A percentile compares a stretch with the other conserved stretches of the same genome.
Conservation (phyloP, 37 sponge, comb jelly and placozoan species). For the Agelas oroides region DNA sequence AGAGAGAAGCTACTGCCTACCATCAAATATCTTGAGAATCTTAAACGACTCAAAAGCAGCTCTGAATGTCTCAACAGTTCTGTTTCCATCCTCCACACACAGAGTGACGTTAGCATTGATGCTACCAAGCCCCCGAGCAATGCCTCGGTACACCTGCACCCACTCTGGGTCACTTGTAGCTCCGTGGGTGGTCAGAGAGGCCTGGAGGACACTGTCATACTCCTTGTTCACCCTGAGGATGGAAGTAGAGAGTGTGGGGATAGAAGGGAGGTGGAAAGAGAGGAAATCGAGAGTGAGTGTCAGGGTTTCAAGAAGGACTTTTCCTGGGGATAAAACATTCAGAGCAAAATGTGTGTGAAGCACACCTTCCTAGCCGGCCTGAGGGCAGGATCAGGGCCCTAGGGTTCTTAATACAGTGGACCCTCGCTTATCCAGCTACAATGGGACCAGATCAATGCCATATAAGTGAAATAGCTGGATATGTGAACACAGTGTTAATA, state of each 20-base stretch:
- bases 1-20: too few relatives aligned
- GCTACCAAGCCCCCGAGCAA: slow-evolving; percentile 67
- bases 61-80: slow-evolving; percentile 62
- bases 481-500: too few relatives aligned
- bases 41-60: slow-evolving; percentile 71
- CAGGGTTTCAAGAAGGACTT: too few relatives aligned
- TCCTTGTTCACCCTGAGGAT: slow-evolving; percentile 60
- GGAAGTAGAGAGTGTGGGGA: background rate
- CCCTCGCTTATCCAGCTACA: too few relatives aligned
- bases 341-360: too few relatives aligned
- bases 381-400: too few relatives aligned
- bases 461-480: too few relatives aligned
- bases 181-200: slow-evolving; percentile 9
- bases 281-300: background rate
- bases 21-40: slow-evolving; percentile 62
- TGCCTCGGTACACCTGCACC: slow-evolving; percentile 67
- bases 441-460: too few relatives aligned
- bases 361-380: too few relatives aligned
- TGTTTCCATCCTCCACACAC: slow-evolving; percentile 79
- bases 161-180: slow-evolving; percentile 50
- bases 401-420: too few relatives aligned
- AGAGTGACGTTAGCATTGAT: slow-evolving; percentile 44
- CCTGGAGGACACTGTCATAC: slow-evolving; percentile 40
- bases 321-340: too few relatives aligned
- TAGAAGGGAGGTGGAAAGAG: background rate